Evolutionary conservation across 2,888 invertebrate genomes (phyloP).

Genomic region (Thymelicus sylvestris): DNA sequence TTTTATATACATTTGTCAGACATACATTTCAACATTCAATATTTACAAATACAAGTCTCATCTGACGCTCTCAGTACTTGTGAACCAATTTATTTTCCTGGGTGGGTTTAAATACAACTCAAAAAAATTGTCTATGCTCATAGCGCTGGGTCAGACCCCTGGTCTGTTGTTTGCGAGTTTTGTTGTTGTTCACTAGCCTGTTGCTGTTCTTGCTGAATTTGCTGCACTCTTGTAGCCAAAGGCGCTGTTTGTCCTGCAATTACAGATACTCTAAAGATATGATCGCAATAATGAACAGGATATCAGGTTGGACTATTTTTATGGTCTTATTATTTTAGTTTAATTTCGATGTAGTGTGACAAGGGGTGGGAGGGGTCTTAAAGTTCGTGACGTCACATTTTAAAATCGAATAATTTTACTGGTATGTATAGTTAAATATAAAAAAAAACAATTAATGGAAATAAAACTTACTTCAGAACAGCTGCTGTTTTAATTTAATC

Average conservation of each 20-base stretch:
- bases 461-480: too few species aligned
- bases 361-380: too few species aligned
- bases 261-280: not conserved
- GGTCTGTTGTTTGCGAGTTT: constrained; percentile 61
- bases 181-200: constrained; percentile 62
- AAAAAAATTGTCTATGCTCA: constrained; percentile 55
- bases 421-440: too few species aligned
- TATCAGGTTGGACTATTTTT: too few species aligned
- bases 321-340: too few species aligned
- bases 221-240: constrained; percentile 76
- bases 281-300: not conserved
- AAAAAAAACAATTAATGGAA: too few species aligned
- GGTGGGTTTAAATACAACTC: constrained; percentile 39
- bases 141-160: constrained; percentile 65
- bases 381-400: too few species aligned
- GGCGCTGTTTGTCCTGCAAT: constrained; percentile 78
- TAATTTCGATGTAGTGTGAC: too few species aligned
- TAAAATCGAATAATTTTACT: too few species aligned
- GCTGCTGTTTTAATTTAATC: too few species aligned
- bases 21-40: constrained; percentile 8
- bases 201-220: constrained; percentile 63
- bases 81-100: constrained; percentile 29
- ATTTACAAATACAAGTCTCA: constrained; percentile 25
- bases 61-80: constrained; percentile 23
- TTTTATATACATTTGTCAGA: constrained; percentile 28